These are phyloP conservation scores for Bembecia ichneumoniformis DNA, from an alignment of 2,888 invertebrate species.

Conservation along the genomic window DNA sequence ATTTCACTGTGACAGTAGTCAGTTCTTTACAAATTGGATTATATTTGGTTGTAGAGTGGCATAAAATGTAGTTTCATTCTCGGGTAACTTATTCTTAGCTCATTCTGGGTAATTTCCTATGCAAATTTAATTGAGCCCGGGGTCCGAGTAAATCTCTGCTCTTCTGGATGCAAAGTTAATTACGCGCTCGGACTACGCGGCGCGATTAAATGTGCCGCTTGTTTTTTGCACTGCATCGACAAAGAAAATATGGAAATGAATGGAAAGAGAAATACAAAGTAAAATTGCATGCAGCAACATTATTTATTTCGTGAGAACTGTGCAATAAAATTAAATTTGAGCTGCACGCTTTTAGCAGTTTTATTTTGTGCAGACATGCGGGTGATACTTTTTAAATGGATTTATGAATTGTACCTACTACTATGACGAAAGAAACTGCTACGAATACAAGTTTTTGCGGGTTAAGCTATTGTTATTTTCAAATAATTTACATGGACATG, in stretches of 20 bases:
- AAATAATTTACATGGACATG: too few species aligned
- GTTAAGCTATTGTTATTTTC: too few species aligned
- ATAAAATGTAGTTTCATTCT: slow-evolving; percentile 23
- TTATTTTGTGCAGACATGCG: too few species aligned
- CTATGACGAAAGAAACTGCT: too few species aligned
- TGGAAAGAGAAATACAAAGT: not conserved
- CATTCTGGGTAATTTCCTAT: slow-evolving; percentile 68
- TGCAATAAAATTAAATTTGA: too few species aligned
- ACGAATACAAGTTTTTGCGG: too few species aligned
- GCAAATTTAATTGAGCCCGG: slow-evolving; percentile 71
- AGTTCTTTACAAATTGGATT: not conserved
- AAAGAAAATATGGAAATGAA: slow-evolving; percentile 28
- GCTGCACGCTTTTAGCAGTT: too few species aligned
- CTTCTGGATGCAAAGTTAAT: slow-evolving; percentile 64
- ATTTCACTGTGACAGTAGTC: too few species aligned
- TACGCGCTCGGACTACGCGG: slow-evolving; percentile 52
- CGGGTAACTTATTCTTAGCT: slow-evolving; percentile 62
- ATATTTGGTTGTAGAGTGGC: not conserved
- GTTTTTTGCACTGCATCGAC: slow-evolving; percentile 60
- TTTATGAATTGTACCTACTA: too few species aligned
- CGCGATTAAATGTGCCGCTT: slow-evolving; percentile 58
- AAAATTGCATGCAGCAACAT: too few species aligned
- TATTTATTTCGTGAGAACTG: too few species aligned
- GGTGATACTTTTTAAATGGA: too few species aligned
- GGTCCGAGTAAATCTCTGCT: slow-evolving; percentile 67